Evolutionary conservation across 2,797 vertebrate species (phyloP), one percentile per base, ranked within the genome.

Genomic region (Argentina silus): DNA sequence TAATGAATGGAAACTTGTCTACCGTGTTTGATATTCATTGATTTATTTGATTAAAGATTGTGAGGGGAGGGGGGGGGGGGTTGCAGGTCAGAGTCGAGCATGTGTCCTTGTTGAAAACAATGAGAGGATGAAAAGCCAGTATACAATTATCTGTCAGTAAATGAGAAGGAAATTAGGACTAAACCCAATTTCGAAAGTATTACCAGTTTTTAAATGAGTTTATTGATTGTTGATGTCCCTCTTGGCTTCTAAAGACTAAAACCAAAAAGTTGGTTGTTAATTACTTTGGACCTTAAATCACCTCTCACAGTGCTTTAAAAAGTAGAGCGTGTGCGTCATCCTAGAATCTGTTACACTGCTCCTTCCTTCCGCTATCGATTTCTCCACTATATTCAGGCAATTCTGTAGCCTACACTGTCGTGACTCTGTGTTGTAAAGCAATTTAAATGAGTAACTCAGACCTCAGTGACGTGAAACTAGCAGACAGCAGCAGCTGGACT

Each of bases 21-120:
- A 42, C 23, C 19, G 63, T 83, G 74, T 82, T 83, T 86, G 76
- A 85, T 65, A 65, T 65, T 45, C 62, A 65, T 19, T 19, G 36
- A 47, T 91, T 76, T 72, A 78, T 83, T 85, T 82, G 57, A 69
- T 81, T 70, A 79, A 61, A 71, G 75, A 86, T 15, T 75, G 44
- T n/a, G 27, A 36, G 27, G 27, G 27, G 4, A 70, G 61, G 17
- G 12, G 47, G 44, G 17, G 76, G 66, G 23, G 61, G 66, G 51
- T 48, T n/a, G 11, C 3, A 45, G 59, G 78, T 60, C 61, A 69
- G 17, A 56, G 43, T 48, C 70, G 36, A 43, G 36, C 60, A 43
- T 36, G 27, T 62, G 27, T 62, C 60, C 60, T 62, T 14, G 1
- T 14, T 10, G 19, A 74, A 74, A 45, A 78, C 4, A 73, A 80